Evolutionary conservation across 2,797 vertebrate species (phyloP), one percentile per base, ranked within the genome.

Genomic region (Pseudochromis fuscus): DNA sequence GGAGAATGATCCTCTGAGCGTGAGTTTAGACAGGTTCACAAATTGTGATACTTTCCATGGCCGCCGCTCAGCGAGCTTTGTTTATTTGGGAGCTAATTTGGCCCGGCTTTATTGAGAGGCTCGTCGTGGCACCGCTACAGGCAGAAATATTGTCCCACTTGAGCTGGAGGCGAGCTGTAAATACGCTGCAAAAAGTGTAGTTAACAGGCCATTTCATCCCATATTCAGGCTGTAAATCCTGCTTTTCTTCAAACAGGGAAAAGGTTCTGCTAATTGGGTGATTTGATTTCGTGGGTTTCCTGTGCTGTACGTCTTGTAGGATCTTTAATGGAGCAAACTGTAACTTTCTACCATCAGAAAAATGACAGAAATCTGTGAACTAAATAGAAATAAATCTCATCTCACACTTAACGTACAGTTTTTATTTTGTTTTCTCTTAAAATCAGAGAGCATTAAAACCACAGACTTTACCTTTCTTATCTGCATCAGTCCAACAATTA

Each of bases 31-130:
- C 88, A 85, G 89, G 65, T 90, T 90, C 64, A 69, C 82, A 87
- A 88, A 88, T 81, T 78, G 84, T 87, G 91, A 89, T 87, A 87
- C 87, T 90, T 93, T 93, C 91, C 90, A 88, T 79, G 82, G 84
- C 86, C 50, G 87, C 86, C 51, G 83, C 88, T 87, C 81, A 75
- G 83, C 12, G 74, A 76, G 77, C 46, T 83, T 82, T 91, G 91
- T 92, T 91, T 88, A 82, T 90, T 89, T 88, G 87, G 82, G 88
- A 77, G 84, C 70, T 89, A 66, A 84, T 87, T 88, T 87, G 87
- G 78, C 84, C n/a, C 56, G 48, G 76, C 76, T 87, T 89, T 84
- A 84, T 85, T 85, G 89, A 88, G 84, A 87, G 70, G 77, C 81
- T 77, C 46, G 46, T 72, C 11, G 77, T 59, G 79, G 81, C 84